Evolutionary conservation across 2,797 vertebrate species (phyloP).

Genomic region (Tauraco hartlaubi): DNA sequence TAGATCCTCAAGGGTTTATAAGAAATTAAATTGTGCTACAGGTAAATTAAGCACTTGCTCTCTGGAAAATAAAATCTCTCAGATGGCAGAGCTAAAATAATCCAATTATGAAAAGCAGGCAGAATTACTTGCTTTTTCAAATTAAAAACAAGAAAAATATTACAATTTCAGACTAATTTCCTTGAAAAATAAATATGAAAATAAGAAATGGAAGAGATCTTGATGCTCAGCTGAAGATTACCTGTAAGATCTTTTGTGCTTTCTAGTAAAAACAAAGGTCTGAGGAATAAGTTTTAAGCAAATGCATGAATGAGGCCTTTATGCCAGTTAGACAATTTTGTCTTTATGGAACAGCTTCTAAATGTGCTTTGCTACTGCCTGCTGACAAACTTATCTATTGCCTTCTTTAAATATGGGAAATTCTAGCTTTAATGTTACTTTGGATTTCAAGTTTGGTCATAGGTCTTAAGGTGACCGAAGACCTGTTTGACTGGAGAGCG

Average conservation of each 20-base stretch:
- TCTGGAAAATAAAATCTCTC: background rate
- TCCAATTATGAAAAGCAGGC: background rate
- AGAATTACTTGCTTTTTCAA: background rate
- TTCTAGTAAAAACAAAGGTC: background rate
- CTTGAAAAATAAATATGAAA: background rate
- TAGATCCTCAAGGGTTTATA: background rate
- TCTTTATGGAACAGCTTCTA: background rate
- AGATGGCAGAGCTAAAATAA: background rate
- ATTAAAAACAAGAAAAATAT: background rate
- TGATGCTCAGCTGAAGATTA: background rate
- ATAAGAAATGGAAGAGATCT: background rate
- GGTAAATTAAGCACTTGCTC: slow-evolving; percentile 10
- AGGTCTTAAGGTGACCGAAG: background rate
- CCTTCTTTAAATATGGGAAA: background rate
- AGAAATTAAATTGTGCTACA: background rate
- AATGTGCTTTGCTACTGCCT: background rate
- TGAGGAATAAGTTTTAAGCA: background rate
- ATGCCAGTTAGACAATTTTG: background rate
- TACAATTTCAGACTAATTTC: background rate
- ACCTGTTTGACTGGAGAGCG: background rate
- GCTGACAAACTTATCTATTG: background rate
- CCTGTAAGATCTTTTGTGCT: background rate
- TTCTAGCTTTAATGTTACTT: background rate
- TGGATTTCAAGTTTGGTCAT: background rate
- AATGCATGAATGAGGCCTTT: background rate